These are phyloP conservation scores for Pelusios castaneus DNA, from an alignment of 2,113 vertebrate genomes.

Conservation along the genomic window DNA sequence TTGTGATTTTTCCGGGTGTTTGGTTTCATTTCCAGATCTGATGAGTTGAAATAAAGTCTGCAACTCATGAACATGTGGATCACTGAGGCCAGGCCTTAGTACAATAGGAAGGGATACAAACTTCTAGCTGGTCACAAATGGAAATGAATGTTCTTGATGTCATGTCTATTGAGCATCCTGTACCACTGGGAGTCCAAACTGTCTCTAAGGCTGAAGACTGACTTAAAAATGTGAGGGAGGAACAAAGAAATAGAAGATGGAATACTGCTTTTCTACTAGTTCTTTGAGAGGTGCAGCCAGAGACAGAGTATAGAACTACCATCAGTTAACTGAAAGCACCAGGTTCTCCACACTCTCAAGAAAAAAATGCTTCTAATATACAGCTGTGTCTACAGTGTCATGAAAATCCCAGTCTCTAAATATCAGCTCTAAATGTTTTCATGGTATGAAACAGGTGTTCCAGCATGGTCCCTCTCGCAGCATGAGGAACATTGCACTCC, in stretches of 20 bases:
- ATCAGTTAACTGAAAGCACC: background rate
- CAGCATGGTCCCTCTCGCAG: conserved; percentile 43
- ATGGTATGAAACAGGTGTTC: conserved; percentile 53
- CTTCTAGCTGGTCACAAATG: background rate
- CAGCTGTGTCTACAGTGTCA: background rate
- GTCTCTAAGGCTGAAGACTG: background rate
- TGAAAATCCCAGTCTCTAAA: background rate
- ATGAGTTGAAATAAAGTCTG: background rate
- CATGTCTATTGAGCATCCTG: background rate
- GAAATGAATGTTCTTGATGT: background rate
- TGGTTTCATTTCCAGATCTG: background rate
- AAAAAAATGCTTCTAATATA: background rate
- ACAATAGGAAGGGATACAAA: background rate
- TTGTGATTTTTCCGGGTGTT: background rate
- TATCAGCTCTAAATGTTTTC: conserved; percentile 25
- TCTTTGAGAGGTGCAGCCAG: background rate
- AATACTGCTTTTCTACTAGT: background rate
- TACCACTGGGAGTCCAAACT: background rate
- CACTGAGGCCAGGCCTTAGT: background rate
- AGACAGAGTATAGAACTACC: background rate
- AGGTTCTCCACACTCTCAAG: background rate
- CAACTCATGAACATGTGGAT: accelerated
- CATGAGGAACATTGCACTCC: conserved; percentile 15
- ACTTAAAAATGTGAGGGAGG: background rate
- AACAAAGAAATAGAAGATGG: accelerated